Base-by-base conservation (phyloP, 2,113 vertebrate genomes). In the Cardinalis cardinalis region DNA sequence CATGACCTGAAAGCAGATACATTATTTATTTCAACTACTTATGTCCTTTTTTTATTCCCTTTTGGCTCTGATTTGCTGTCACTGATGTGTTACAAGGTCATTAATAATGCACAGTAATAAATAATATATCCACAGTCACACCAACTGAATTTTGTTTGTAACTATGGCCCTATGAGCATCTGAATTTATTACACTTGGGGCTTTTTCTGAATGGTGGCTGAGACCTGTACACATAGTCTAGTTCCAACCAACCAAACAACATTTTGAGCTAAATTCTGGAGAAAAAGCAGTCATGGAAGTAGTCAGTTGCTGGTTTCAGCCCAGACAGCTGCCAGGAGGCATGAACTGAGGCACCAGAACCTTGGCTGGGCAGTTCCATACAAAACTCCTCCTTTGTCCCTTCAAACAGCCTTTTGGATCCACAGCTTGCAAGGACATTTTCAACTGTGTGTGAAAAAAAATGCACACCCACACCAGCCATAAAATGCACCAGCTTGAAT, bases 21-120 rank as follows among this genome's bases (percentile, higher is more conserved):
- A 92, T 92, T 95, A 91, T 82, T 96, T 93, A 93, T 93, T 94
- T 87, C 78, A 85, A 83, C 52, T 92, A 65, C 89, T 94, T 92
- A 92, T 82, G 66, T 74, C 63, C 79, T 71, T 93, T 93, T 90
- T 90, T 74, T 18, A 71, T 84, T 93, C 52, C 75, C 71, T 85
- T 93, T 70, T 81, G 73, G n/a, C 65, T 78, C 60, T 48, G 44
- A 71, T 87, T 84, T 87, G 38, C 74, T 91, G 84, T 91, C 87
- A 83, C 48, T 73, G 51, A 58, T 16, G 14, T 83, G 63, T 84
- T 81, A 95, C 69, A 59, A 87, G 80, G 43, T 76, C 79, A 87
- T 93, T 92, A 93, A 90, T 81, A 91, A 92, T 34, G 6, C 78
- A 91, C 1, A 58, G 36, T n/a, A 66, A 90, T 91, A 53, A 96